Evolutionary conservation across 2,113 vertebrate species (phyloP).

Genomic region (Circaetus cinerascens): DNA sequence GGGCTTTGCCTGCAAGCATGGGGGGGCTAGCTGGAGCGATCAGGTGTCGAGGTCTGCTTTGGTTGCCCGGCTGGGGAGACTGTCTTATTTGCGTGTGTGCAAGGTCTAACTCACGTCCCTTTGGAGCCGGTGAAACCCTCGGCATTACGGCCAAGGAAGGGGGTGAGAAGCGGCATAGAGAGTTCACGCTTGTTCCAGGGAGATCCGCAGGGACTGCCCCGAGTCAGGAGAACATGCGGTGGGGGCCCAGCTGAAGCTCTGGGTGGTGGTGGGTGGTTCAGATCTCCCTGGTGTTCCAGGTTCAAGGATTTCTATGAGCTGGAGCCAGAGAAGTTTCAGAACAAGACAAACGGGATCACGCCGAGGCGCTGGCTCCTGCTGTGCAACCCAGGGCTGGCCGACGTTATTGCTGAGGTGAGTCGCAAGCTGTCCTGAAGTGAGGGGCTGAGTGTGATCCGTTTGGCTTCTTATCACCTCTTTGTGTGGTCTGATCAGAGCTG

Average conservation of each 20-base stretch:
- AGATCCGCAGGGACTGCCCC: neutral
- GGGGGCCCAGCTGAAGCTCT: neutral
- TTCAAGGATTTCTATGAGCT: slow-evolving; percentile 88
- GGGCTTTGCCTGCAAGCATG: neutral
- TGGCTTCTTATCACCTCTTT: too few species aligned
- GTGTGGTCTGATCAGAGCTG: neutral
- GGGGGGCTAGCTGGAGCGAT: neutral
- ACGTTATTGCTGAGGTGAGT: slow-evolving; percentile 82
- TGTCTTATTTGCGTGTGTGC: accelerated
- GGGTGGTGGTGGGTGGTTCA: neutral
- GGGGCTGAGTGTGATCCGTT: accelerated
- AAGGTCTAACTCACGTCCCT: neutral
- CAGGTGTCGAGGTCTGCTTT: neutral
- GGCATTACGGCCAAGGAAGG: neutral
- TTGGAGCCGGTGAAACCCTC: neutral
- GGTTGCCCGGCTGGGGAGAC: neutral
- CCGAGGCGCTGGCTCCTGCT: slow-evolving; percentile 87
- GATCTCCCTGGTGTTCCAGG: slow-evolving; percentile 54
- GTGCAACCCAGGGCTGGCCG: slow-evolving; percentile 84
- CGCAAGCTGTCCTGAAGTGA: neutral
- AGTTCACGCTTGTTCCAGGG: neutral
- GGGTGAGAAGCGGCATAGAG: neutral
- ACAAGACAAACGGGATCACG: slow-evolving; percentile 88
- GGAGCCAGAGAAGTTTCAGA: slow-evolving; percentile 87
- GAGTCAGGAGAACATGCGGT: neutral